Conservation (phyloP, 2,888 invertebrate genomes). For the Gryllus longicercus region DNA sequence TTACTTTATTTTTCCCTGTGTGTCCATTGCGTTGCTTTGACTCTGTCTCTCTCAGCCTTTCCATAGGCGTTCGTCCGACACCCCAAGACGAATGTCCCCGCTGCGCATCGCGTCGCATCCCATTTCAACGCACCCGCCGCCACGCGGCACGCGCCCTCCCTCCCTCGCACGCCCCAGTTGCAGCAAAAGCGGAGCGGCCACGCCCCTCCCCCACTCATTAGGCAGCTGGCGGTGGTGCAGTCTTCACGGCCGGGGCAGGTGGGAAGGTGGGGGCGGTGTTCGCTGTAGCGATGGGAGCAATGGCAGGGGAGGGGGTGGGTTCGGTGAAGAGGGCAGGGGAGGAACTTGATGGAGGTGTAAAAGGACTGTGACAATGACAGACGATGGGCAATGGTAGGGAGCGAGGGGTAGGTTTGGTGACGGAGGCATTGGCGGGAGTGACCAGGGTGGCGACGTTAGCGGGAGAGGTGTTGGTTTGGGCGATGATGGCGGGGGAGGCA, state of each 20-base stretch:
- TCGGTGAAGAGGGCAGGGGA: neutral
- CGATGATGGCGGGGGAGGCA: neutral
- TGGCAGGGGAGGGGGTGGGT: neutral
- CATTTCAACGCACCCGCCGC: neutral
- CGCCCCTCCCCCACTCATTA: neutral
- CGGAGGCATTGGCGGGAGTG: too few relatives aligned
- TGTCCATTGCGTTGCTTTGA: neutral
- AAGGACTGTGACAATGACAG: too few relatives aligned
- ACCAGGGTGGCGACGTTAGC: too few relatives aligned
- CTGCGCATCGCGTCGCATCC: neutral
- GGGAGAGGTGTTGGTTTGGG: too few relatives aligned
- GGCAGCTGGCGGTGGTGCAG: neutral
- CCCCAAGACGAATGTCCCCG: neutral
- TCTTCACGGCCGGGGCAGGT: too few relatives aligned
- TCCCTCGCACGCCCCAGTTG: neutral
- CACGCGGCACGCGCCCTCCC: too few relatives aligned
- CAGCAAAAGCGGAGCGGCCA: neutral
- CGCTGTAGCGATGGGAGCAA: neutral
- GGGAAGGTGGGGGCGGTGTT: neutral
- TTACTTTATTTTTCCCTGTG: neutral
- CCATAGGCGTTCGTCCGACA: too few relatives aligned
- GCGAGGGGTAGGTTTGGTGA: too few relatives aligned
- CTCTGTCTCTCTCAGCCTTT: neutral
- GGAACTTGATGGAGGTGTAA: too few relatives aligned
- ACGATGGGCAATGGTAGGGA: too few relatives aligned